Conservation (phyloP, 2,797 vertebrate genomes). For the Amblyraja radiata region DNA sequence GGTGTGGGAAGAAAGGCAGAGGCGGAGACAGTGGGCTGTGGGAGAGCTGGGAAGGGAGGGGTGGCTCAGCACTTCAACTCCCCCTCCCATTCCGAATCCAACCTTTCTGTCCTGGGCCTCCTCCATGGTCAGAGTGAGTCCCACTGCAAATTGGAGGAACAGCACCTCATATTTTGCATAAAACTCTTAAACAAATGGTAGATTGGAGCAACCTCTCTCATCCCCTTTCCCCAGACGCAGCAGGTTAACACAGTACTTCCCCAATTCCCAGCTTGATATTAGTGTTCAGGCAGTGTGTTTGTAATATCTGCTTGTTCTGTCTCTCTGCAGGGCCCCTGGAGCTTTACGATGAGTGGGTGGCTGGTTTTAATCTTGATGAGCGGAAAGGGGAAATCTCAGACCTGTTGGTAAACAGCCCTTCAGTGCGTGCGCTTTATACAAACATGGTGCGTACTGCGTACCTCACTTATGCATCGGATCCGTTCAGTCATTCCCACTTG, state of each 20-base stretch:
- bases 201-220: neutral
- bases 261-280: neutral
- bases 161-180: too few relatives aligned
- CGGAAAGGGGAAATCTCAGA: conserved; percentile 85
- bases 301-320: conserved; percentile 19
- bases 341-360: conserved; percentile 82
- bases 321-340: conserved; percentile 71
- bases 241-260: too few relatives aligned
- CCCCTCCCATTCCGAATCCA: too few relatives aligned
- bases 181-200: too few relatives aligned
- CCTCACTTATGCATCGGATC: too few relatives aligned
- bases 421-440: conserved; percentile 87
- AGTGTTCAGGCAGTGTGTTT: neutral
- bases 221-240: neutral
- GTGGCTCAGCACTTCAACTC: too few relatives aligned
- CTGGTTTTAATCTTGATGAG: conserved; percentile 76
- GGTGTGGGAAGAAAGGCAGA: too few relatives aligned
- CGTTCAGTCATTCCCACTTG: neutral
- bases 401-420: conserved; percentile 82
- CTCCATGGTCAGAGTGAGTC: too few relatives aligned
- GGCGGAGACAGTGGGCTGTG: too few relatives aligned
- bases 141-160: too few relatives aligned
- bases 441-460: conserved; percentile 76
- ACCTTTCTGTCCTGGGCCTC: too few relatives aligned
- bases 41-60: too few relatives aligned